Base-by-base conservation (phyloP, 2,888 invertebrate genomes). In the Diarsia brunnea region DNA sequence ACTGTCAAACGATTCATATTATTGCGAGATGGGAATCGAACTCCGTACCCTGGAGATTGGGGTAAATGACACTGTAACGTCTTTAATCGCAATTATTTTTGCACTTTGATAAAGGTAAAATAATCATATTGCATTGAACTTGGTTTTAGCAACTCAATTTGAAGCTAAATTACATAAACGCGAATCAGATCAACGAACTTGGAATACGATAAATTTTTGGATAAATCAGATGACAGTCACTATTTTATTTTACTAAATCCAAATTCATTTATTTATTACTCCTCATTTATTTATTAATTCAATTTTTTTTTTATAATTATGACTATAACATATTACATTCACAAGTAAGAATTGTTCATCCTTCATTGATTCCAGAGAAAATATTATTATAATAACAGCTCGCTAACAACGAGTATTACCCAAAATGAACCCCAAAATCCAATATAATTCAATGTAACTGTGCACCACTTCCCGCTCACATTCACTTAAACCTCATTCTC, bases 11-110 rank as follows among this genome's bases (percentile, higher is more conserved):
- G 61, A 80, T 67, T 78, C 53, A 67, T 55, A 73, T 74, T 61
- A 66, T 80, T 73, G 74, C n/a, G 80, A 43, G 16, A 24, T 69
- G 65, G 76, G 75, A 55, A 49, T 75, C 69, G 49, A 81, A 75
- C 43, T 43, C 5, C 0, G 31, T 49, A 49, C 43, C 49, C 76
- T 7, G 47, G 49, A 43, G 69, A 8, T n/a, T 1, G 66, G 24
- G 69, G 69, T 27, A 53, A 76, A 69, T 66, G 69, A 75, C 81
- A 75, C 8, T 49, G 63, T 69, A 47, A 66, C 4, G 31, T 24
- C 16, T 31, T 49, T 16, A 4, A 10, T n/a, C 31, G 24, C 14
- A 58, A 69, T 60, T 63, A n/a, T 43, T 63, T n/a, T 63, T 43
- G 24, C 27, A 58, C 38, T 69, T 74, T 47, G 19, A n/a, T 21